Evolutionary conservation across 2,797 vertebrate species (phyloP), one percentile per base, ranked within the genome.

Genomic region (Pelochelys cantorii): DNA sequence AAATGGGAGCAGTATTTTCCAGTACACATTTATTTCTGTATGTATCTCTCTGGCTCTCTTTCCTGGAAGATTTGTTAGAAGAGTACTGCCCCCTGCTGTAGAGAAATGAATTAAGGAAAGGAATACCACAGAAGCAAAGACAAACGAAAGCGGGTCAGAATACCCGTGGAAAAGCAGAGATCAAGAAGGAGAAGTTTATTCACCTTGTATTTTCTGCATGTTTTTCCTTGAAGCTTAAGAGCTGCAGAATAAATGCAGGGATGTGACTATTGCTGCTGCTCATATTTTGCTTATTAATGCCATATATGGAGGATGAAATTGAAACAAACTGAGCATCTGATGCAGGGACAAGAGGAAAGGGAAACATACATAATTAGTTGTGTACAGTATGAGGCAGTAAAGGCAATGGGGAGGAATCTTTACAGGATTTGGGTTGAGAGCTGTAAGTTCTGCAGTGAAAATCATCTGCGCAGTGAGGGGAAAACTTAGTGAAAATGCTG

Each of bases 401-500:
- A 86, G 27, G 18, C 11, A n/a, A 81, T 5, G 2, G 54, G 20
- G 15, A 85, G 2, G 0, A 53, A 10, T 12, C 82, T 60, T 22
- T 52, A 65, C 68, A 91, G 80, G 85, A 2, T 80, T 75, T 2
- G 77, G 5, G 12, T 75, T 75, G 48, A 48, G 23, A 74, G 71
- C 34, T 74, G 12, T 13, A 42, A 74, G 23, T n/a, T 34, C 9
- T 68, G 6, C 37, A 48, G 14, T 75, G 74, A 75, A 75, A 48
- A 75, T 78, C 68, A 4, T 59, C 91, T 93, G 59, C 88, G 5
- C 59, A 93, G 81, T 52, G 54, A 88, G 57, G 92, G n/a, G 78
- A 79, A 27, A 83, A 15, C 15, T 85, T 6, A 54, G 86, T 87
- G 75, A 80, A 88, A 90, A 90, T 93, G 14, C 84, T 95, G 80